Conservation (phyloP, 2,888 invertebrate genomes). For the Phengaris alcon region DNA sequence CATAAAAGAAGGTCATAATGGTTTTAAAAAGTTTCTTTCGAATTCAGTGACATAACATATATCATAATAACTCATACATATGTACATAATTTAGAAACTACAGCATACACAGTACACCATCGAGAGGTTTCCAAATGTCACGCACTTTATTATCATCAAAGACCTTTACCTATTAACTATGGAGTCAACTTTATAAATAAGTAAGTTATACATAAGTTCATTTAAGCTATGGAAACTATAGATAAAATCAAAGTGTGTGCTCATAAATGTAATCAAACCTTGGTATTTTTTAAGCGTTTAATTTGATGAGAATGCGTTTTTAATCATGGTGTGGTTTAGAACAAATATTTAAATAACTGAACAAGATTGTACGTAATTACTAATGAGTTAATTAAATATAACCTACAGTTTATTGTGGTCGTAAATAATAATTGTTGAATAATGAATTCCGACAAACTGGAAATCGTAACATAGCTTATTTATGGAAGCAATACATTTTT, state of each 20-base stretch:
- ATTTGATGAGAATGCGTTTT: too few relatives aligned
- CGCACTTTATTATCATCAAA: neutral
- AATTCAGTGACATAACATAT: conserved; percentile 3
- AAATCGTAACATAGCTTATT: neutral
- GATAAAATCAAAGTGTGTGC: too few relatives aligned
- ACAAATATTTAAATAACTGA: too few relatives aligned
- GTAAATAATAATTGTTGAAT: neutral
- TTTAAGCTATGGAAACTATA: too few relatives aligned
- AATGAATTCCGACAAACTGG: conserved; percentile 5
- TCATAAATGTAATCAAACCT: too few relatives aligned
- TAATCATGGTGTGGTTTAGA: too few relatives aligned
- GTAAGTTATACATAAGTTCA: too few relatives aligned
- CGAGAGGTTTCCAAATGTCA: neutral
- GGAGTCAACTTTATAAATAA: too few relatives aligned
- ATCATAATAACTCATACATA: neutral
- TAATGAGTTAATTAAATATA: neutral
- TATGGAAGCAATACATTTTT: neutral
- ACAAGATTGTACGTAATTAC: neutral
- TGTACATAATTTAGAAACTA: conserved; percentile 11
- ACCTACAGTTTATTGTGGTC: neutral
- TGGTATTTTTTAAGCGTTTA: too few relatives aligned
- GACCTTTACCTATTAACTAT: neutral
- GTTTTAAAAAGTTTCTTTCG: neutral
- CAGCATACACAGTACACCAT: neutral
- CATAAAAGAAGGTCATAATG: neutral